These are phyloP conservation scores for Aplysina aerophoba DNA, from an alignment of 37 sponge, comb jelly and placozoan genomes.

Conservation along the genomic window DNA sequence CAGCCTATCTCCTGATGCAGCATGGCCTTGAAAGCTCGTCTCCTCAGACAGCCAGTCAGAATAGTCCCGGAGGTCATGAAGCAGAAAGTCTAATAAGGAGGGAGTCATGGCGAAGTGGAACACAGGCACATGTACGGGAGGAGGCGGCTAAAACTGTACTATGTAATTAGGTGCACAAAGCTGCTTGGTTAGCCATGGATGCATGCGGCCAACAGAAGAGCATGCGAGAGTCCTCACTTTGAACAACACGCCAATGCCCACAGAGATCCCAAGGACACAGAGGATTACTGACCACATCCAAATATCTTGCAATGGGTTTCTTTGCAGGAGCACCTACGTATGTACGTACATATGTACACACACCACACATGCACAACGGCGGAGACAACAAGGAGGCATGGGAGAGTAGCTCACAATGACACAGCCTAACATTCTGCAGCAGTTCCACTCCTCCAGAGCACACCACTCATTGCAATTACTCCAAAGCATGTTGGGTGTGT, in stretches of 20 bases:
- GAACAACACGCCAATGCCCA: constrained; percentile 49
- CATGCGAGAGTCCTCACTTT: constrained; percentile 65
- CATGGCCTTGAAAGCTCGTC: constrained; percentile 71
- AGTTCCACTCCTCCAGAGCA: too few relatives aligned
- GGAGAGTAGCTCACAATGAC: background rate
- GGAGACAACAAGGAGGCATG: too few relatives aligned
- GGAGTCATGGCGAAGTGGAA: background rate
- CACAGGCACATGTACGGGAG: too few relatives aligned
- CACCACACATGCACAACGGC: too few relatives aligned
- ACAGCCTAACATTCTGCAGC: background rate
- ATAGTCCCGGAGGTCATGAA: constrained; percentile 73
- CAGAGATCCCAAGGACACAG: constrained; percentile 50
- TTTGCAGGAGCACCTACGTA: background rate
- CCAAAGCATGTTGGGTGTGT: too few relatives aligned
- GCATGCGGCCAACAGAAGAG: too few relatives aligned
- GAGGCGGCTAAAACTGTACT: too few relatives aligned
- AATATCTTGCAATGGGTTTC: constrained; percentile 7
- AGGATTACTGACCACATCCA: constrained; percentile 63
- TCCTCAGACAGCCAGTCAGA: constrained; percentile 67
- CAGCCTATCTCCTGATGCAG: constrained; percentile 82
- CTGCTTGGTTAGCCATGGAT: too few relatives aligned
- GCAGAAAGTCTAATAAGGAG: constrained; percentile 42
- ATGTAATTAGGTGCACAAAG: too few relatives aligned
- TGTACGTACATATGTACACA: too few relatives aligned
- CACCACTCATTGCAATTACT: too few relatives aligned